These are phyloP conservation scores for Uropsilus gracilis DNA, from an alignment of 2,113 vertebrate species.

Conservation along the genomic window DNA sequence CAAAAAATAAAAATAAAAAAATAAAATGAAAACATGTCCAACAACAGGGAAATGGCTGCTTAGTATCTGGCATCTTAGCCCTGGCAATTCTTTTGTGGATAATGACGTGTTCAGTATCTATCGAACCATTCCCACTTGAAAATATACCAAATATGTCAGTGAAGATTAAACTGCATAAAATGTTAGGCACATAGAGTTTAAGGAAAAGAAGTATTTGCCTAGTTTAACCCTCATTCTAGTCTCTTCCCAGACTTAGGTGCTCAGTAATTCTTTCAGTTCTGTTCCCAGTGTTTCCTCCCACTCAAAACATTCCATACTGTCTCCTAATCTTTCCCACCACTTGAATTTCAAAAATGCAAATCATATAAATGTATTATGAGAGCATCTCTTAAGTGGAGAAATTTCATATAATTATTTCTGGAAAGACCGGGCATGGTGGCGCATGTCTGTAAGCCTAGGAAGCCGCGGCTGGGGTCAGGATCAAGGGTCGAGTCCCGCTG, in stretches of 20 bases:
- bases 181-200: background rate
- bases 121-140: background rate
- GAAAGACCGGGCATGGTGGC: too few relatives aligned
- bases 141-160: background rate
- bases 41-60: slow-evolving; percentile 18
- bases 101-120: background rate
- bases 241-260: background rate
- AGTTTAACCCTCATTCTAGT: background rate
- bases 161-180: background rate
- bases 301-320: background rate
- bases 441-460: too few relatives aligned
- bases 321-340: background rate
- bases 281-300: background rate
- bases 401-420: slow-evolving; percentile 16
- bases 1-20: too few relatives aligned
- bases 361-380: background rate
- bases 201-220: background rate
- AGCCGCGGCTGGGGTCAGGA: too few relatives aligned
- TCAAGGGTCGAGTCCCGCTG: too few relatives aligned
- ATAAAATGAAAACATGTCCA: background rate
- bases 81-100: background rate
- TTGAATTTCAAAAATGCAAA: background rate
- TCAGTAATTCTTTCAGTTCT: background rate
- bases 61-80: background rate
- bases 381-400: background rate